Evolutionary conservation across 2,113 vertebrate species (phyloP).

Genomic region (Ardeotis arabs): DNA sequence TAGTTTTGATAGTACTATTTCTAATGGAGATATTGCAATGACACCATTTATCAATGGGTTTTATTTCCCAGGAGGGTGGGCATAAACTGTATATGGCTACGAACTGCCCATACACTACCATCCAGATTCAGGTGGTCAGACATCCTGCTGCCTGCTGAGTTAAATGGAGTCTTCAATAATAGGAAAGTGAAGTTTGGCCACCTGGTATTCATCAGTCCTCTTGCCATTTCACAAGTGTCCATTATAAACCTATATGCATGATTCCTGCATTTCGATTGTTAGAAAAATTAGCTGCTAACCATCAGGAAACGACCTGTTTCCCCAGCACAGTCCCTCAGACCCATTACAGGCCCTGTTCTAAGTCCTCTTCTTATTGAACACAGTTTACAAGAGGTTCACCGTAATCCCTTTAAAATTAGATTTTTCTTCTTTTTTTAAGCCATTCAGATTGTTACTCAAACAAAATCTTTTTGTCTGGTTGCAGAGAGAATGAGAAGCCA

Average conservation of each 20-base stretch:
- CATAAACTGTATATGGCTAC: neutral
- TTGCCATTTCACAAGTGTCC: conserved; percentile 34
- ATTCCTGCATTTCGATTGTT: neutral
- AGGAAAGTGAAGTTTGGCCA: conserved; percentile 48
- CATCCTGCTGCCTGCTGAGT: neutral
- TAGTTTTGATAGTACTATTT: neutral
- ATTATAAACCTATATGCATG: neutral
- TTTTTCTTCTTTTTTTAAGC: conserved; percentile 61
- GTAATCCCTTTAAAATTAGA: conserved; percentile 83
- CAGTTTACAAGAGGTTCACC: conserved; percentile 75
- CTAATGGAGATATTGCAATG: neutral
- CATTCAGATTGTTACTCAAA: conserved; percentile 10
- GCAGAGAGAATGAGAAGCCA: neutral
- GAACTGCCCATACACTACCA: neutral
- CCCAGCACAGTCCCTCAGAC: conserved; percentile 51
- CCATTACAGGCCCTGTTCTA: conserved; percentile 68
- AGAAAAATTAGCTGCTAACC: conserved; percentile 61
- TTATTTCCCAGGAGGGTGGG: neutral
- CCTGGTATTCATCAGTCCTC: conserved; percentile 68
- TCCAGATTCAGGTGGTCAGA: neutral
- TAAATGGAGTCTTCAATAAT: neutral
- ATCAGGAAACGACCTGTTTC: conserved; percentile 78
- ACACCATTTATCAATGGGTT: neutral
- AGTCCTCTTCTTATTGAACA: conserved; percentile 74
- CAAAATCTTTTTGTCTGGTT: neutral